Evolutionary conservation across 2,888 invertebrate genomes (phyloP).

Genomic region (Congeria kusceri): DNA sequence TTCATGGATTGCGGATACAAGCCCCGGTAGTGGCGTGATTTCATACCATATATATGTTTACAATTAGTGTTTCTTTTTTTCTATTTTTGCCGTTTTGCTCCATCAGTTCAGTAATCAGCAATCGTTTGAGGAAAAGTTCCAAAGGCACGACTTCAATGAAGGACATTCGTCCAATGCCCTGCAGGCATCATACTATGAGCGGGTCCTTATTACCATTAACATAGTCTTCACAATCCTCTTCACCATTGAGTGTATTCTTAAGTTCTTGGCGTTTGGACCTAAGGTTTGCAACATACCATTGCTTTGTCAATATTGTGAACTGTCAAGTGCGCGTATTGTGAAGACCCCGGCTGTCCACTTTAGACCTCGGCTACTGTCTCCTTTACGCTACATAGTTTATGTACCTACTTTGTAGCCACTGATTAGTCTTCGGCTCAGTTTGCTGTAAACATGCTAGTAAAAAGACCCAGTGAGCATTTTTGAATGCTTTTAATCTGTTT

Average conservation of each 20-base stretch:
- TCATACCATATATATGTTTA: too few species aligned
- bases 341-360: conserved; percentile 5
- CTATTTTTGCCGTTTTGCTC: conserved; percentile 48
- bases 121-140: conserved; percentile 58
- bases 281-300: conserved; percentile 89
- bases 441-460: too few species aligned
- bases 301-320: too few species aligned
- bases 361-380: too few species aligned
- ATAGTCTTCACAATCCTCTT: conserved; percentile 99
- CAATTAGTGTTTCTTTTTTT: conserved; percentile 15
- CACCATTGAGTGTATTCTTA: conserved; percentile 99
- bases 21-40: too few species aligned
- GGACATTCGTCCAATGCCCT: conserved; percentile 26
- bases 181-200: conserved; percentile 54
- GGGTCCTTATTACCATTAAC: conserved; percentile 89
- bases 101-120: conserved; percentile 65
- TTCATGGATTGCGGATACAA: too few species aligned
- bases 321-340: conserved; percentile 29
- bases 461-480: too few species aligned
- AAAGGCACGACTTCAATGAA: conserved; percentile 8
- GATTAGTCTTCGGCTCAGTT: too few species aligned
- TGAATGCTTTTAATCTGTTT: too few species aligned
- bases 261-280: conserved; percentile 99
- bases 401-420: too few species aligned
- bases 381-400: too few species aligned